Evolutionary conservation across 1,140 invertebrate genomes (phyloP), one percentile per base, ranked within the genome.

Genomic region (Orchestia grillus): DNA sequence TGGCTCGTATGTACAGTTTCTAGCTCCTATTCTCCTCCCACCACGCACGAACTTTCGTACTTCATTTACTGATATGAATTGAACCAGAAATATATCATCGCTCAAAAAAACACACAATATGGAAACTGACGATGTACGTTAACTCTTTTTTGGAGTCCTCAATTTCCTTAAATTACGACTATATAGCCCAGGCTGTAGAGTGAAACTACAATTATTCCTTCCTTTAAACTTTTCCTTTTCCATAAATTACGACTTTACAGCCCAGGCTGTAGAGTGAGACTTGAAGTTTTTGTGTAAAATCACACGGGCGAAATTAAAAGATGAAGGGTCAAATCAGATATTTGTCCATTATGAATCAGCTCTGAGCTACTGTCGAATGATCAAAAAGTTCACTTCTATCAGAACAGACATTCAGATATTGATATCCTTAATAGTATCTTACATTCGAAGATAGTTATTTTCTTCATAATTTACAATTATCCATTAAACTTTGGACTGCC

Each of bases 401-500:
- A 77, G 62, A 77, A 77, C 36, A 23, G 11, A 77, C 62, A 36
- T 77, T 77, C 28, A 77, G 62, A 36, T 77, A 77, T 77, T 36
- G 62, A 15, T 19, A 77, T 77, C 62, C 62, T 77, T 77, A 77
- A 77, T 36, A 77, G 62, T 77, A 77, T 77, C 62, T 77, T 77
- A 77, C 11, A 77, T 77, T 77, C 62, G 62, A 77, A 77, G 11
- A 36, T 77, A 77, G 36, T 77, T 77, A 77, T 77, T 77, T 77
- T 77, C 62, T 77, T 77, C 62, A 77, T 36, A 90, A 90, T 90
- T 90, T 42, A 90, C 41, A 42, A 19, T 43, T 90, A 90, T 90
- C 36, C 4, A 42, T 42, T 90, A 90, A 90, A 90, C 88, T 90
- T 90, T 90, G 88, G 88, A 90, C n/a, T 90, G n/a, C 28, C 41